These are phyloP conservation scores for Dinocampus coccinellae DNA, from an alignment of 2,888 invertebrate species.

Conservation along the genomic window DNA sequence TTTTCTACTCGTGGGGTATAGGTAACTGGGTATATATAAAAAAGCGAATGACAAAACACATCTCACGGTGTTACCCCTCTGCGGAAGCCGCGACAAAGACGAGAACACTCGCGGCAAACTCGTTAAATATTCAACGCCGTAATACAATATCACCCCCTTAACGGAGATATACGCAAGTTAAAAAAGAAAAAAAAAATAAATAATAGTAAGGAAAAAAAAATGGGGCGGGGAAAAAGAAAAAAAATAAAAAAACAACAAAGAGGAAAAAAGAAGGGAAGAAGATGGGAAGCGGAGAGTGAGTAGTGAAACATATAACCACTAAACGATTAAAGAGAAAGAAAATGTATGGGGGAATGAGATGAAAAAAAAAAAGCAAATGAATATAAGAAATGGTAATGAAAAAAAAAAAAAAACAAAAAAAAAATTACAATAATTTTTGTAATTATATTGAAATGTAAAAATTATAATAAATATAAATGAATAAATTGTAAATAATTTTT, in stretches of 20 bases:
- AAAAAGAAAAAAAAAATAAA: neutral
- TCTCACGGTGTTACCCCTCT: constrained; percentile 40
- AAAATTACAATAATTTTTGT: neutral
- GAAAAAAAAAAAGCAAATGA: neutral
- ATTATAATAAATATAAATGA: too few species aligned
- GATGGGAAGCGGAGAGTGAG: neutral
- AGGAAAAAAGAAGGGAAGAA: neutral
- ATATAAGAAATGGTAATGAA: too few species aligned
- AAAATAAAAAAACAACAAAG: neutral
- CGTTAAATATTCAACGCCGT: constrained; percentile 72
- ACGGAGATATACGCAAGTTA: constrained; percentile 24
- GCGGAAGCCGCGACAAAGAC: constrained; percentile 56
- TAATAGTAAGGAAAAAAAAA: neutral
- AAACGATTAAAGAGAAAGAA: constrained; percentile 31
- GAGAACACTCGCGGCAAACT: constrained; percentile 59
- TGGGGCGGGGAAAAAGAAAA: neutral
- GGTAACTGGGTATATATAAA: constrained; percentile 24
- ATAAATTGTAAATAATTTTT: too few species aligned
- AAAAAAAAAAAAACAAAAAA: neutral
- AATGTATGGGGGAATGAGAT: neutral
- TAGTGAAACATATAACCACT: constrained; percentile 7
- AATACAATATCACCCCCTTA: constrained; percentile 69
- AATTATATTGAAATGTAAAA: neutral
- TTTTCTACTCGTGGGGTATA: constrained; percentile 34
- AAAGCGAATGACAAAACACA: neutral